Percentiles rank a stretch among this genome's conserved stretches.
These are phyloP conservation scores for Porites evermanni DNA, from an alignment of 92 coral and sea anemone genomes.

Conservation along the genomic window DNA sequence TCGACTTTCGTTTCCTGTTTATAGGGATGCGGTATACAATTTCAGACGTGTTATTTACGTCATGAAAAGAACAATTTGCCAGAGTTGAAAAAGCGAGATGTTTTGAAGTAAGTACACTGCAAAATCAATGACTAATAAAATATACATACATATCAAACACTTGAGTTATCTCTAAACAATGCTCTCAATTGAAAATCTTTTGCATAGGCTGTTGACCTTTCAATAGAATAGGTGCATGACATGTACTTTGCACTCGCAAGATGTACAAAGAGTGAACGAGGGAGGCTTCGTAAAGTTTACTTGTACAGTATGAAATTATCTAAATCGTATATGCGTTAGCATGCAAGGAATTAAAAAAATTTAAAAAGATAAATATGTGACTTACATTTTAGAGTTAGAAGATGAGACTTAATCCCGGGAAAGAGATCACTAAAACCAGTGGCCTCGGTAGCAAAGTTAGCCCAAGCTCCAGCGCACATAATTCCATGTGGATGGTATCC, in stretches of 20 bases:
- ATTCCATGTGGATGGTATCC: slow-evolving; percentile 99
- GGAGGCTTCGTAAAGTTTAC: neutral
- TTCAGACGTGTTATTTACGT: too few relatives aligned
- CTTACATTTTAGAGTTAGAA: slow-evolving; percentile 93
- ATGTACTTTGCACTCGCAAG: neutral
- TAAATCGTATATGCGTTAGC: too few relatives aligned
- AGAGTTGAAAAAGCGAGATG: neutral
- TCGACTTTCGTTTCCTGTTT: neutral
- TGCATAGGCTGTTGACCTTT: too few relatives aligned
- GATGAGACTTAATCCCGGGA: slow-evolving; percentile 93
- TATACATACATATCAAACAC: too few relatives aligned
- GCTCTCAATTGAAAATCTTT: too few relatives aligned
- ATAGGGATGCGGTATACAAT: too few relatives aligned
- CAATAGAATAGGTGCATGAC: too few relatives aligned
- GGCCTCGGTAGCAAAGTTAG: slow-evolving; percentile 96
- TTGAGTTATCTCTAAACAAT: too few relatives aligned
- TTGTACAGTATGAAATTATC: neutral
- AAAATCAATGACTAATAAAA: neutral
- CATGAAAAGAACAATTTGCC: too few relatives aligned
- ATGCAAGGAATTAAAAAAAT: neutral
- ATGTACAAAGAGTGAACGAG: neutral
- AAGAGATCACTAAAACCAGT: slow-evolving; percentile 87
- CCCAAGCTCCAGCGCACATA: slow-evolving; percentile 98
- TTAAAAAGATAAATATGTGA: neutral
- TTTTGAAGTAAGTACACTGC: neutral